phyloP scores from a whole-genome alignment of 2,797 vertebrate genomes.

The Chromobotia macracanthus region DNA sequence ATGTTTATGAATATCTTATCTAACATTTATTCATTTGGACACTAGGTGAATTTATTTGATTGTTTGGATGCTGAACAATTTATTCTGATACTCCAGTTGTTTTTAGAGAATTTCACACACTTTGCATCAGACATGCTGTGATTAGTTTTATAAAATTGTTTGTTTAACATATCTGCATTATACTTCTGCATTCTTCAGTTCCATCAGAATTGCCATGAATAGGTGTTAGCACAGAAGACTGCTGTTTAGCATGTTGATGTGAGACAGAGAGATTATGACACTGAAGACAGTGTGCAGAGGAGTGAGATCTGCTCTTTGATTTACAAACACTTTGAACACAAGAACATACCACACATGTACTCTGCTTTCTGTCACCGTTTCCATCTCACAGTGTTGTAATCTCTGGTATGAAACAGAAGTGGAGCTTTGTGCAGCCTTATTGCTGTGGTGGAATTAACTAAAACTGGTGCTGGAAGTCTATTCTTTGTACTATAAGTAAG shows the following conservation, averaged over 20 bases:
- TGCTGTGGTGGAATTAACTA: not conserved
- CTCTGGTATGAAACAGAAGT: constrained; percentile 7
- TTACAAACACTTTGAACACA: constrained; percentile 29
- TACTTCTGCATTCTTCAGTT: not conserved
- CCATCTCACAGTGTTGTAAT: constrained; percentile 13
- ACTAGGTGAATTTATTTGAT: too few relatives aligned
- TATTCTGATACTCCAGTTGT: too few relatives aligned
- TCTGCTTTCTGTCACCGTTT: constrained; percentile 45
- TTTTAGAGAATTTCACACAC: too few relatives aligned
- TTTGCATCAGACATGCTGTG: too few relatives aligned
- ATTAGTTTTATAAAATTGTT: too few relatives aligned
- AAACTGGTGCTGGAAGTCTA: not conserved
- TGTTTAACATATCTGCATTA: too few relatives aligned
- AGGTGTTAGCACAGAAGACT: not conserved
- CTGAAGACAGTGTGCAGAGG: constrained; percentile 1
- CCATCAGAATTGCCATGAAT: not conserved
- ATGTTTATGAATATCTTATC: too few relatives aligned
- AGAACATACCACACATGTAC: constrained; percentile 22
- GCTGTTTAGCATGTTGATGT: not conserved
- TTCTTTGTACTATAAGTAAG: not conserved
- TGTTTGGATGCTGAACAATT: too few relatives aligned
- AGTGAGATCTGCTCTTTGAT: constrained; percentile 31
- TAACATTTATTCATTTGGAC: too few relatives aligned
- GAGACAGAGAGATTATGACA: not conserved
- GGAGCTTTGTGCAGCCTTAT: constrained; percentile 1